phyloP scores from a whole-genome alignment of 2,113 vertebrate genomes.

The Coturnix japonica region DNA sequence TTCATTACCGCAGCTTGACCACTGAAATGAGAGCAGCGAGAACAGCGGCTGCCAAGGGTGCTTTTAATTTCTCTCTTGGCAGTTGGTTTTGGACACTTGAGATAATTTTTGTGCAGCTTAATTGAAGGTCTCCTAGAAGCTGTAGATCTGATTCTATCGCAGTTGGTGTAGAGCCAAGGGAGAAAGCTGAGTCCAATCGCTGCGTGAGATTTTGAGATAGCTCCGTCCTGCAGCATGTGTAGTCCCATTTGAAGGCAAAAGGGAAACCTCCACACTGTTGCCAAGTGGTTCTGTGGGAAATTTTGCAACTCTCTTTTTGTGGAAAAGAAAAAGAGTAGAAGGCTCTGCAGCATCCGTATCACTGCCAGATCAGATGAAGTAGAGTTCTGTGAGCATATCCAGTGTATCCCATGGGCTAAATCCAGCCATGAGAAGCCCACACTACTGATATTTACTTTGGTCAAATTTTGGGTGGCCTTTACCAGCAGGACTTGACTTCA shows the following conservation, averaged over 20 bases:
- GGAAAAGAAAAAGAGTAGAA: not conserved
- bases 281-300: slow-evolving; percentile 46
- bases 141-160: slow-evolving; percentile 48
- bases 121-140: slow-evolving; percentile 65
- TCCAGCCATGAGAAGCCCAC: not conserved
- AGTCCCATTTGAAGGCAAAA: slow-evolving; percentile 44
- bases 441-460: not conserved
- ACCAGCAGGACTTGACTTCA: not conserved
- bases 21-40: slow-evolving; percentile 33
- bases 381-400: not conserved
- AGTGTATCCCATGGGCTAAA: not conserved
- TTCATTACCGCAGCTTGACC: slow-evolving; percentile 48
- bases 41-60: slow-evolving; percentile 34
- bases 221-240: slow-evolving; percentile 7
- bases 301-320: not conserved
- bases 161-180: slow-evolving; percentile 46
- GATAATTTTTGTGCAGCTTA: slow-evolving; percentile 61
- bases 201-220: slow-evolving; percentile 54
- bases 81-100: slow-evolving; percentile 56
- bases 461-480: not conserved
- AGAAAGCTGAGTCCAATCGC: slow-evolving; percentile 21
- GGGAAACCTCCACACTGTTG: not conserved
- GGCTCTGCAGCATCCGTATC: not conserved
- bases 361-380: not conserved
- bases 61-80: slow-evolving; percentile 65